Evolutionary conservation across 2,113 vertebrate genomes (phyloP).

Genomic region (Nerophis ophidion): DNA sequence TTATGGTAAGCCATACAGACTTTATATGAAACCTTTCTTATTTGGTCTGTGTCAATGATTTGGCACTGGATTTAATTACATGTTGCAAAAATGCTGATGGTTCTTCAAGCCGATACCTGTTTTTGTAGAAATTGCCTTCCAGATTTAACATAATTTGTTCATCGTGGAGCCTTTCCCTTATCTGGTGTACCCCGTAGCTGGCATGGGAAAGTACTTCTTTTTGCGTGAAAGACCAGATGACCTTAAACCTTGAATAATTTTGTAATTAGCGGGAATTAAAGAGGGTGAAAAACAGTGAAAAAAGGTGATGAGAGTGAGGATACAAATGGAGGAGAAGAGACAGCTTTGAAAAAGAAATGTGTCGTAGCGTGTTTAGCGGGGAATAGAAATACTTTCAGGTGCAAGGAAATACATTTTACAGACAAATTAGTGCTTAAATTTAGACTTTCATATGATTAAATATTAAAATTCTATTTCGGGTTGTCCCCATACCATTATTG

Average conservation of each 20-base stretch:
- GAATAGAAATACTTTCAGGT: conserved; percentile 40
- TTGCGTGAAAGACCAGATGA: conserved; percentile 56
- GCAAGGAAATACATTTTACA: conserved; percentile 13
- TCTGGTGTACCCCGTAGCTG: conserved; percentile 36
- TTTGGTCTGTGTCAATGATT: conserved; percentile 34
- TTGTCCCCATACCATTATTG: too few relatives aligned
- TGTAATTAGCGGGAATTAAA: conserved; percentile 56
- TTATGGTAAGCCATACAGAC: conserved; percentile 11
- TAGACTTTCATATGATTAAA: too few relatives aligned
- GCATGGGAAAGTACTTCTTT: conserved; percentile 23
- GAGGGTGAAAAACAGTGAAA: conserved; percentile 35
- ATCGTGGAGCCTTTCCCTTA: not conserved
- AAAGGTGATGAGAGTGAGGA: conserved; percentile 23
- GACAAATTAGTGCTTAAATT: too few relatives aligned
- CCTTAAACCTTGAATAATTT: conserved; percentile 62
- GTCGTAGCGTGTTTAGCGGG: conserved; percentile 37
- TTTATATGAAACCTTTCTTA: conserved; percentile 31
- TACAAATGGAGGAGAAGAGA: not conserved
- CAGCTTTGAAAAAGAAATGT: conserved; percentile 65
- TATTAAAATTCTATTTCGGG: too few relatives aligned
- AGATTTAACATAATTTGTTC: not conserved
- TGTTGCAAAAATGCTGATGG: conserved; percentile 13
- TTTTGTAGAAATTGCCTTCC: not conserved
- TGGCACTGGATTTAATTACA: conserved; percentile 19
- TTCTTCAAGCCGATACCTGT: not conserved